These are phyloP conservation scores for Taphrorychus bicolor DNA, from an alignment of 2,888 invertebrate genomes.

Conservation along the genomic window DNA sequence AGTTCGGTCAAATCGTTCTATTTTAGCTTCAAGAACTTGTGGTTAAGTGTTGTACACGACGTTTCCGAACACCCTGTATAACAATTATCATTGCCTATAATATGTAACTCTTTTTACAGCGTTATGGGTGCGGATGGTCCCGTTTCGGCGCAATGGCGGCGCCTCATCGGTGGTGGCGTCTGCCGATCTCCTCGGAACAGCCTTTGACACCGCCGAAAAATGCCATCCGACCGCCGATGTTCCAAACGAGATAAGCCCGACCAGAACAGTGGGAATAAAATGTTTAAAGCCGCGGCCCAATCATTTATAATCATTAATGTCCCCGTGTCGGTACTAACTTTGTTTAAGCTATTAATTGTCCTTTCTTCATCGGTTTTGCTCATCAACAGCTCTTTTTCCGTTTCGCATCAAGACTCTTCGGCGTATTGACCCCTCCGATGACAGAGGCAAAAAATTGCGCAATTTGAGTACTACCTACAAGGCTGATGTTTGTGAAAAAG, in stretches of 20 bases:
- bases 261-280: slow-evolving; percentile 38
- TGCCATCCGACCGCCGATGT: slow-evolving; percentile 46
- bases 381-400: no score
- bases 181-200: slow-evolving; percentile 42
- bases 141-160: slow-evolving; percentile 26
- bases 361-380: no score
- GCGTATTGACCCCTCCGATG: not conserved
- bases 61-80: no score
- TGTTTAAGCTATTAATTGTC: not conserved
- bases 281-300: slow-evolving; percentile 33
- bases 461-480: not conserved
- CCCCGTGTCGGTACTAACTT: slow-evolving; percentile 2
- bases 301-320: slow-evolving; percentile 41
- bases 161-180: slow-evolving; percentile 52
- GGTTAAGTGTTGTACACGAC: no score
- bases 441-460: not conserved
- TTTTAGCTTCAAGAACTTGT: no score
- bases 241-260: slow-evolving; percentile 39
- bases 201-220: slow-evolving; percentile 57
- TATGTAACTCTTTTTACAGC: no score
- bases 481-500: not conserved
- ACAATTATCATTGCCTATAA: no score
- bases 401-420: not conserved
- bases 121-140: slow-evolving; percentile 27
- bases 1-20: no score